These are phyloP conservation scores for Uromys caudimaculatus DNA, from an alignment of 2,797 vertebrate genomes.

Conservation along the genomic window DNA sequence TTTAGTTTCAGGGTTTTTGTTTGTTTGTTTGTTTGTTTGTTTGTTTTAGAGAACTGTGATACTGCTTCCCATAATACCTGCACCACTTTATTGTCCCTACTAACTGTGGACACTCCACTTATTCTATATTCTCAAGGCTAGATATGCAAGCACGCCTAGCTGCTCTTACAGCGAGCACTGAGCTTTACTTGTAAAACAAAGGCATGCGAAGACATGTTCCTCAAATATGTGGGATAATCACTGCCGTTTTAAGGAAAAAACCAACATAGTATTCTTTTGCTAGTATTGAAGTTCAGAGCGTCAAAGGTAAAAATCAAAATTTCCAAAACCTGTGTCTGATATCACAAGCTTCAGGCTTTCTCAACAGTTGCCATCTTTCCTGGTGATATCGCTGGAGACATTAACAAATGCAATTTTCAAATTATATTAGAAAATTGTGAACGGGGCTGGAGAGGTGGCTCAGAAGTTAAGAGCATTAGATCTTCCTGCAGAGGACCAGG, in stretches of 20 bases:
- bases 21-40: too few species aligned
- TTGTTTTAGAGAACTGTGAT: not conserved
- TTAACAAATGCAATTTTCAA: not conserved
- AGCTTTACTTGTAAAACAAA: not conserved
- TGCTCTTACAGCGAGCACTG: not conserved
- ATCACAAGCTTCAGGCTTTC: not conserved
- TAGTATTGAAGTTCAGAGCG: not conserved
- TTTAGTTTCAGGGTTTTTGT: not conserved
- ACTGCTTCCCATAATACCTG: not conserved
- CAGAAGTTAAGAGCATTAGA: not conserved
- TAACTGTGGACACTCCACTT: not conserved
- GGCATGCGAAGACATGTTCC: not conserved
- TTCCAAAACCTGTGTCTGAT: not conserved
- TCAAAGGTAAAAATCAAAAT: not conserved
- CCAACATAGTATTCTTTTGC: not conserved
- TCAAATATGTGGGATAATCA: not conserved
- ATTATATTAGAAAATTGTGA: not conserved
- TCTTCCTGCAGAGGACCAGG: not conserved
- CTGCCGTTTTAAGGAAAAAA: not conserved
- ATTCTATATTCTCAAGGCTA: not conserved
- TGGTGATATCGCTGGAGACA: not conserved
- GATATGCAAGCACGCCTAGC: not conserved
- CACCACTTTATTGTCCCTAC: not conserved
- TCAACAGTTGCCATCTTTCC: not conserved
- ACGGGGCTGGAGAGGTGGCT: not conserved